Evolutionary conservation across 2,888 invertebrate species (phyloP).

Genomic region (Volucella bombylans): DNA sequence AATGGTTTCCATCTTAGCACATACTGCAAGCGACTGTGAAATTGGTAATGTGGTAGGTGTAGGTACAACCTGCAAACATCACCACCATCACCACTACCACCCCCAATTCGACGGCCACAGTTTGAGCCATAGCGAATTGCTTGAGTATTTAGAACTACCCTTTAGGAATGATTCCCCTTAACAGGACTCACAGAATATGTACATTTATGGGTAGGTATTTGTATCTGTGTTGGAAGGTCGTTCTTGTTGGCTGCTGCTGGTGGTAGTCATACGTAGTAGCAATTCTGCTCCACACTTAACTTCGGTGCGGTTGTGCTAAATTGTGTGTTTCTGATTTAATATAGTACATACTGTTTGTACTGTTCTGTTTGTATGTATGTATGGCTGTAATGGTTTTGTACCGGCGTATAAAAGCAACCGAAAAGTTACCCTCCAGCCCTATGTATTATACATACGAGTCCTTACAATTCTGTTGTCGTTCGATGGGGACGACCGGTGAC

Average conservation of each 20-base stretch:
- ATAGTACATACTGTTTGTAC: slow-evolving; percentile 20
- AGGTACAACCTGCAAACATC: slow-evolving; percentile 65
- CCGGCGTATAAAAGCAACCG: slow-evolving; percentile 39
- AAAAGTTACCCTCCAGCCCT: slow-evolving; percentile 7
- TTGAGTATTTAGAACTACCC: slow-evolving; percentile 59
- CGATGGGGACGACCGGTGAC: not conserved
- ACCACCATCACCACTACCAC: slow-evolving; percentile 9
- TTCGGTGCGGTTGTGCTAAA: slow-evolving; percentile 69
- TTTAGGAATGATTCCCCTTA: slow-evolving; percentile 57
- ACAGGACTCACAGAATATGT: slow-evolving; percentile 24
- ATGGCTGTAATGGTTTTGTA: slow-evolving; percentile 18
- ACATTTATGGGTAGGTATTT: not conserved
- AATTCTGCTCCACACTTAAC: slow-evolving; percentile 36
- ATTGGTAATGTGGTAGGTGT: slow-evolving; percentile 40
- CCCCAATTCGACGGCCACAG: not conserved
- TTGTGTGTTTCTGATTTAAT: slow-evolving; percentile 71
- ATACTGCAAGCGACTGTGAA: slow-evolving; percentile 39
- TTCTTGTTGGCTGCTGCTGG: slow-evolving; percentile 6
- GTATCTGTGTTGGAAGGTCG: not conserved
- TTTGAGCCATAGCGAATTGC: slow-evolving; percentile 44
- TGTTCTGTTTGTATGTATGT: no score
- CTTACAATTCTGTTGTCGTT: not conserved
- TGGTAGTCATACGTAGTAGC: slow-evolving; percentile 34
- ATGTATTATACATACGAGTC: slow-evolving; percentile 27
- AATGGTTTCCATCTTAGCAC: slow-evolving; percentile 70